These are phyloP conservation scores for Tyria jacobaeae DNA, from an alignment of 2,888 invertebrate species.

Conservation along the genomic window DNA sequence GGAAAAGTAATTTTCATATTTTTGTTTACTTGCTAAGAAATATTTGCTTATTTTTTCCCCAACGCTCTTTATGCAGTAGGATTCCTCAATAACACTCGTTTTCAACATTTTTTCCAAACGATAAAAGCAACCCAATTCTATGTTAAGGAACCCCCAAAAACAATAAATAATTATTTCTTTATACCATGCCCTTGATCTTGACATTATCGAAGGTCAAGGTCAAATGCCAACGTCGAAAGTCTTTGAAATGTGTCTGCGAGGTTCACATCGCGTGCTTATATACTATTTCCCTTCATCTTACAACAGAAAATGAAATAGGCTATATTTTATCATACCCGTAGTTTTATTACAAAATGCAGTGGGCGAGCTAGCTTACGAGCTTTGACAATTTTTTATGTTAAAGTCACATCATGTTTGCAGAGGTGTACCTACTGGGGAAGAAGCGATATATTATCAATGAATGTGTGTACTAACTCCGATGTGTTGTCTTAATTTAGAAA, in stretches of 20 bases:
- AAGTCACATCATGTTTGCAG: neutral
- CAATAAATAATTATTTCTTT: conserved; percentile 6
- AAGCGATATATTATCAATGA: neutral
- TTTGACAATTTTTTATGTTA: neutral
- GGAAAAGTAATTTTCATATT: too few species aligned
- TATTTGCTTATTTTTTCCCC: too few species aligned
- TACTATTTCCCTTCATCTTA: conserved; percentile 46
- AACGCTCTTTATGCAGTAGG: too few species aligned
- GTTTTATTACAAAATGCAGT: conserved; percentile 18
- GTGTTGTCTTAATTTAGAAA: too few species aligned
- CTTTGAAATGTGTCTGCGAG: conserved; percentile 37
- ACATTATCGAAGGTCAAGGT: conserved; percentile 27
- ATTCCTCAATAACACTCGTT: neutral
- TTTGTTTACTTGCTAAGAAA: too few species aligned
- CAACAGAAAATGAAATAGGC: conserved; percentile 46
- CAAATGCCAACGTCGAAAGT: conserved; percentile 42
- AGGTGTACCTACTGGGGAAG: neutral
- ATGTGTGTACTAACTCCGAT: too few species aligned
- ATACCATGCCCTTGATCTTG: conserved; percentile 20
- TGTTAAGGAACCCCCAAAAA: neutral
- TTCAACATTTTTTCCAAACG: neutral
- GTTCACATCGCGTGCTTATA: conserved; percentile 52
- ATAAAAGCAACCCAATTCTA: neutral
- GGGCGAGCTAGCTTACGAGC: neutral
- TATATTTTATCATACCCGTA: conserved; percentile 39